A percentile compares a stretch with the other conserved stretches of the same genome.
phyloP scores from a whole-genome alignment of 2,888 invertebrate genomes.

The Eretmocerus hayati region DNA sequence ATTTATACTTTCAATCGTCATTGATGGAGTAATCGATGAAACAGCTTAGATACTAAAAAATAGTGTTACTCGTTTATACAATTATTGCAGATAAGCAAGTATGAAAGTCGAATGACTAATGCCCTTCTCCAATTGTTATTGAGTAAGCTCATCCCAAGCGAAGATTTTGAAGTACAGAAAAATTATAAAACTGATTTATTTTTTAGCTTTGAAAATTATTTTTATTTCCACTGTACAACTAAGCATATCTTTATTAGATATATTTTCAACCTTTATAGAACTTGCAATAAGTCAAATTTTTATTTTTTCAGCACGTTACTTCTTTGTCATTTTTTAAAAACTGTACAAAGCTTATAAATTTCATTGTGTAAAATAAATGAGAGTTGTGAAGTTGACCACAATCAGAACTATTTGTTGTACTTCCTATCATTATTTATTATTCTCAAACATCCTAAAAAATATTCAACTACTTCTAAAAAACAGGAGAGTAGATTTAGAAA shows the following conservation, averaged over 20 bases:
- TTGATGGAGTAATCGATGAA: conserved; percentile 25
- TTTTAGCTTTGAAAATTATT: conserved; percentile 7
- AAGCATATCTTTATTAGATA: conserved; percentile 14
- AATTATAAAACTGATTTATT: conserved; percentile 12
- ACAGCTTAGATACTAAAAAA: conserved; percentile 38
- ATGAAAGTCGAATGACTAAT: conserved; percentile 14
- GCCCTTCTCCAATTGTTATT: conserved; percentile 18
- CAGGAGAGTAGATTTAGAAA: background rate
- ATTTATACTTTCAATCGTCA: conserved; percentile 37
- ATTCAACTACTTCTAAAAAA: background rate
- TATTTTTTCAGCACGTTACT: conserved; percentile 13
- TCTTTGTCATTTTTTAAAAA: conserved; percentile 18
- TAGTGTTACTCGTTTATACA: conserved; percentile 32
- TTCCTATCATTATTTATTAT: background rate
- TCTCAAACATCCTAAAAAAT: background rate
- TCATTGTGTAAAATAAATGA: conserved; percentile 24
- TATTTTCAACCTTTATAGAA: conserved; percentile 16
- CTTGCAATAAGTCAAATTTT: conserved; percentile 3
- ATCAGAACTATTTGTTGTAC: conserved; percentile 11
- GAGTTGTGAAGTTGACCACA: conserved; percentile 21
- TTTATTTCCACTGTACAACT: conserved; percentile 11
- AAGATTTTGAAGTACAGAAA: conserved; percentile 12
- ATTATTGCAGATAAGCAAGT: conserved; percentile 16
- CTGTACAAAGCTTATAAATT: conserved; percentile 24
- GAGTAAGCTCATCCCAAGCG: conserved; percentile 15